A percentile compares a stretch with the other conserved stretches of the same genome.
Conservation (phyloP, 2,797 vertebrate species). For the Sebastes kiyomatsui region DNA sequence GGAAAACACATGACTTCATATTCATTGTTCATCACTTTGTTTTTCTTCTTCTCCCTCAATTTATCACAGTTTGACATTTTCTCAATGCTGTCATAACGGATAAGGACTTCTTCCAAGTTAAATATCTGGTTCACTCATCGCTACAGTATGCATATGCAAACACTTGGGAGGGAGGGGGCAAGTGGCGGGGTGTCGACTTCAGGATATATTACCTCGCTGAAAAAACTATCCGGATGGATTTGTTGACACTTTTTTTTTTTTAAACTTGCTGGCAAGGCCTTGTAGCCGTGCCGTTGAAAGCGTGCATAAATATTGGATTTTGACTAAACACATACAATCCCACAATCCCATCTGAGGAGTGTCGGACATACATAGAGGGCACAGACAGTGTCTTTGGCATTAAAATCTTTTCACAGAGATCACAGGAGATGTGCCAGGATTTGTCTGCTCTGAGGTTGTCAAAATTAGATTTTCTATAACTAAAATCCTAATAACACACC, state of each 20-base stretch:
- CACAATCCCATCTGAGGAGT: slow-evolving; percentile 42
- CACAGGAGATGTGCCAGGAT: no score
- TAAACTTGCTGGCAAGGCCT: slow-evolving; percentile 41
- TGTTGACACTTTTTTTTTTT: slow-evolving; percentile 65
- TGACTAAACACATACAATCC: slow-evolving; percentile 63
- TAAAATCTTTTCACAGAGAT: not conserved
- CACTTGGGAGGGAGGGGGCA: not conserved
- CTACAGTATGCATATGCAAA: slow-evolving; percentile 40
- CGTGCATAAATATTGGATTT: slow-evolving; percentile 50
- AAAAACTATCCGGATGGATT: slow-evolving; percentile 66
- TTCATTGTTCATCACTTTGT: not conserved
- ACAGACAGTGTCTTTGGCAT: not conserved
- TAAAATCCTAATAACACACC: no score
- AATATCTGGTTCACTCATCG: slow-evolving; percentile 58
- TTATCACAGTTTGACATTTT: slow-evolving; percentile 44
- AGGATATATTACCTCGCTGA: slow-evolving; percentile 67
- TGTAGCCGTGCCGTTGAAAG: slow-evolving; percentile 60
- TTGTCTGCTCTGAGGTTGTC: no score
- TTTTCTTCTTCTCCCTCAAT: slow-evolving; percentile 17
- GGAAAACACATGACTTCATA: slow-evolving; percentile 50
- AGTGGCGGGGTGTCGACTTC: slow-evolving; percentile 30
- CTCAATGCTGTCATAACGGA: slow-evolving; percentile 41
- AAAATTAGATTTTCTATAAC: no score
- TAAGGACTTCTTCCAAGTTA: slow-evolving; percentile 51
- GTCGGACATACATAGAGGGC: slow-evolving; percentile 15